These are phyloP conservation scores for Panagrolaimus sp. DNA, from an alignment of 1,140 invertebrate genomes.

Conservation along the genomic window DNA sequence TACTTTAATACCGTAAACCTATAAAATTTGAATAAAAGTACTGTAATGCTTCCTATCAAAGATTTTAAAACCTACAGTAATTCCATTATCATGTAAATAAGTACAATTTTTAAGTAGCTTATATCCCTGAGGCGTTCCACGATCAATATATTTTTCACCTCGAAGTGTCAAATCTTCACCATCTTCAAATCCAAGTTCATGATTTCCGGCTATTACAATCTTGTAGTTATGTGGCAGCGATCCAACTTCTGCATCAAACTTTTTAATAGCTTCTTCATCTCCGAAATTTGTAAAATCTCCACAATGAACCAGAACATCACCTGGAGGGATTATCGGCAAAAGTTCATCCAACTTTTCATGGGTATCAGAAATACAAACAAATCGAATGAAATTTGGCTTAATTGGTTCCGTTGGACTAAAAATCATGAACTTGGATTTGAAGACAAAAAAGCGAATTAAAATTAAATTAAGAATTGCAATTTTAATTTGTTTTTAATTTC, in stretches of 20 bases:
- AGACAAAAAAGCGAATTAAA: no score
- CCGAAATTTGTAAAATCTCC: slow-evolving; percentile 80
- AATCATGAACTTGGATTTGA: no score
- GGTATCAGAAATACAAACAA: slow-evolving; percentile 51
- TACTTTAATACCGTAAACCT: slow-evolving; percentile 51
- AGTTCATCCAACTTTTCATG: slow-evolving; percentile 45
- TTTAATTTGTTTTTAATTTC: no score
- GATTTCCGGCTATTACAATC: slow-evolving; percentile 81
- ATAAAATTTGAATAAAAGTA: slow-evolving; percentile 10
- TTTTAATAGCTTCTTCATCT: slow-evolving; percentile 69
- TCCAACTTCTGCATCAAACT: slow-evolving; percentile 67
- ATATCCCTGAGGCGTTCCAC: slow-evolving; percentile 48
- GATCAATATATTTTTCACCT: not conserved
- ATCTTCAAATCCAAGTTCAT: slow-evolving; percentile 76
- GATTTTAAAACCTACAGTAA: slow-evolving; percentile 39
- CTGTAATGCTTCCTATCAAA: slow-evolving; percentile 14
- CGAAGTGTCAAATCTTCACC: slow-evolving; percentile 36
- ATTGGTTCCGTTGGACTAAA: slow-evolving; percentile 38
- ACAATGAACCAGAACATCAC: slow-evolving; percentile 72
- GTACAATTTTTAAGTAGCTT: slow-evolving; percentile 50
- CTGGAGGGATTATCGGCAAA: slow-evolving; percentile 36
- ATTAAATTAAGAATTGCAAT: no score
- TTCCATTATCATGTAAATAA: slow-evolving; percentile 51
- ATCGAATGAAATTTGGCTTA: slow-evolving; percentile 28
- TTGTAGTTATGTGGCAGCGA: slow-evolving; percentile 74